phyloP scores from a whole-genome alignment of 2,888 invertebrate genomes.

The Meliscaeva auricollis region DNA sequence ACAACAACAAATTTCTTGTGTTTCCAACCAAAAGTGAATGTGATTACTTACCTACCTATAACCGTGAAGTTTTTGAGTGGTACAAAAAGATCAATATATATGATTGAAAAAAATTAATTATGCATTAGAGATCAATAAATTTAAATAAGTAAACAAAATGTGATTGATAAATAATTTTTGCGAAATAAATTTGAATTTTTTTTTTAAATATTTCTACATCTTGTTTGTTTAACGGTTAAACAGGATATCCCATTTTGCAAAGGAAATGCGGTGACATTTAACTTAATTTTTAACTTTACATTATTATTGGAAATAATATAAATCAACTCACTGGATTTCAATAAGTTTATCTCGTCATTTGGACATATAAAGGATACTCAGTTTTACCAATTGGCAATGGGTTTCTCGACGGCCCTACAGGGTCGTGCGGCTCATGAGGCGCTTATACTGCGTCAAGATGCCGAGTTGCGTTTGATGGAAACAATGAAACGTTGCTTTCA shows the following conservation, averaged over 20 bases:
- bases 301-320: background rate
- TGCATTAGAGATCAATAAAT: background rate
- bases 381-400: constrained; percentile 85
- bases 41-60: constrained; percentile 33
- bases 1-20: constrained; percentile 40
- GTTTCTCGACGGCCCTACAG: constrained; percentile 94
- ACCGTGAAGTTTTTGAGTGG: constrained; percentile 11
- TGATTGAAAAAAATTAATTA: background rate
- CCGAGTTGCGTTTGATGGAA: constrained; percentile 95
- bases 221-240: constrained; percentile 38
- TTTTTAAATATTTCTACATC: constrained; percentile 6
- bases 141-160: constrained; percentile 51
- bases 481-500: constrained; percentile 94
- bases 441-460: constrained; percentile 94
- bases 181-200: constrained; percentile 24
- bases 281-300: background rate
- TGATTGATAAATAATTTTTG: constrained; percentile 41
- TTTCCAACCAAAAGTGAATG: constrained; percentile 64
- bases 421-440: constrained; percentile 96
- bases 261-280: constrained; percentile 55
- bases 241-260: constrained; percentile 11
- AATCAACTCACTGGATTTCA: constrained; percentile 54
- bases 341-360: constrained; percentile 51
- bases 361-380: constrained; percentile 57
- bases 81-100: constrained; percentile 11